phyloP scores from a whole-genome alignment of 2,797 vertebrate genomes.

The Mus minutoides region DNA sequence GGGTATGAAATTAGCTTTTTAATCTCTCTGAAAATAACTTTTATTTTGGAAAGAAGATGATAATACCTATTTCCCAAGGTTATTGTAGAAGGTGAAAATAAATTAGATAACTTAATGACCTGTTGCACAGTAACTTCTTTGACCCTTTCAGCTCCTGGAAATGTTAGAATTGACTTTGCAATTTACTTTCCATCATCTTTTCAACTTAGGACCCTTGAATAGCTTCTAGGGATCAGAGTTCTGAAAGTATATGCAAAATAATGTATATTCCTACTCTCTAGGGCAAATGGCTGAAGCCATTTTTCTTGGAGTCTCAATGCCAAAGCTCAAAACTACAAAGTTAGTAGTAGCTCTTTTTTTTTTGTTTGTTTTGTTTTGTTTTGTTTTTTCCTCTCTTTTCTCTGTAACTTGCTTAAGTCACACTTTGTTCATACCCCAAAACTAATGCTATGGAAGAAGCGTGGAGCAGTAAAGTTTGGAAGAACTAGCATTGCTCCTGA shows the following conservation, averaged over 20 bases:
- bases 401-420: neutral
- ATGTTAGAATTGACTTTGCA: conserved; percentile 32
- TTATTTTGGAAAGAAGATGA: conserved; percentile 37
- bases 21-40: neutral
- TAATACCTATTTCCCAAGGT: conserved; percentile 5
- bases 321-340: conserved; percentile 23
- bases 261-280: neutral
- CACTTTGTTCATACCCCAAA: neutral
- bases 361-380: too few species aligned
- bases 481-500: neutral
- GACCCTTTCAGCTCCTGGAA: conserved; percentile 26
- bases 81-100: conserved; percentile 24
- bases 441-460: neutral
- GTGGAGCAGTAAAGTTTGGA: neutral
- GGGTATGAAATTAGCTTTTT: neutral
- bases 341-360: neutral
- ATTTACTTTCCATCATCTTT: neutral
- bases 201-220: neutral
- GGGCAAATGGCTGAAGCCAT: neutral
- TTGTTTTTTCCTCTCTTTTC: neutral
- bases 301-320: neutral
- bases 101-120: conserved; percentile 8
- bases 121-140: neutral
- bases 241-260: neutral
- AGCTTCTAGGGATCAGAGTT: neutral